Evolutionary conservation across 2,888 invertebrate genomes (phyloP).

Genomic region (Cephus pygmeus): DNA sequence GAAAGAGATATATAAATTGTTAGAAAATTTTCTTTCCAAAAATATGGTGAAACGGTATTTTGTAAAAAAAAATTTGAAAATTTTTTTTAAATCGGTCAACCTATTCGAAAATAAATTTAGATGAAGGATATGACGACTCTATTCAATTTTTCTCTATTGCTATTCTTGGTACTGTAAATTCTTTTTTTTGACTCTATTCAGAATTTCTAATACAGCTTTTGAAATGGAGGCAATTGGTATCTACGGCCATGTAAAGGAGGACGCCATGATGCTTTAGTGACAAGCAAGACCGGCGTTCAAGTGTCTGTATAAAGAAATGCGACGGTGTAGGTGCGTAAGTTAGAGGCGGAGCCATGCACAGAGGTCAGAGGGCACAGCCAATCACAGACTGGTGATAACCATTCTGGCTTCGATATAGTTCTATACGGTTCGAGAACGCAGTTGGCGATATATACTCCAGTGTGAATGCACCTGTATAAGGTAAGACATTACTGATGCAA

Average conservation of each 20-base stretch:
- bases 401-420: constrained; percentile 31
- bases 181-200: no score
- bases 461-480: neutral
- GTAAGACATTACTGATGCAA: neutral
- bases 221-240: constrained; percentile 4
- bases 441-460: no score
- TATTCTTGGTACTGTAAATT: no score
- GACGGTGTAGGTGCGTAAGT: constrained; percentile 47
- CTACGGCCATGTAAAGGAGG: neutral
- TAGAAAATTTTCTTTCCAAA: no score
- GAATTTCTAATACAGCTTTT: no score
- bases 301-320: constrained; percentile 26
- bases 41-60: no score
- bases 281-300: constrained; percentile 7
- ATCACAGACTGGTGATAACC: constrained; percentile 56
- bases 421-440: no score
- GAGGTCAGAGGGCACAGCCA: constrained; percentile 59
- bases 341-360: constrained; percentile 55
- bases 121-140: no score
- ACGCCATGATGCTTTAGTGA: constrained; percentile 21
- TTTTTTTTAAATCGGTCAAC: no score
- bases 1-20: neutral
- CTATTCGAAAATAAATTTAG: no score
- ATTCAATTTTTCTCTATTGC: no score
- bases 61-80: no score